These are phyloP conservation scores for Bufotes viridis DNA, from an alignment of 2,797 vertebrate species.

Conservation along the genomic window DNA sequence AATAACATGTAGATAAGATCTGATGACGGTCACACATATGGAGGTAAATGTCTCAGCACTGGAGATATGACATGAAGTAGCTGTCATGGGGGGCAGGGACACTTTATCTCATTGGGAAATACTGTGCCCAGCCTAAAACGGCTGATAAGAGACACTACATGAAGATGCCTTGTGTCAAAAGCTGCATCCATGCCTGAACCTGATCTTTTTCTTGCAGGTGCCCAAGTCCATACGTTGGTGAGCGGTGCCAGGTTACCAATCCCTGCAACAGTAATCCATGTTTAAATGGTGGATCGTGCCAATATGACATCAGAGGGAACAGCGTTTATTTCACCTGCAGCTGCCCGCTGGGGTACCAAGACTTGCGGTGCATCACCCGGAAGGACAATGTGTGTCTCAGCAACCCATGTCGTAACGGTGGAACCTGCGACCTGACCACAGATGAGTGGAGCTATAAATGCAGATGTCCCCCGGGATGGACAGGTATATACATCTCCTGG, in stretches of 20 bases:
- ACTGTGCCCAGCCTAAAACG: background rate
- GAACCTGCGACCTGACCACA: slow-evolving; percentile 86
- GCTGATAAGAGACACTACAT: background rate
- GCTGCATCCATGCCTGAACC: background rate
- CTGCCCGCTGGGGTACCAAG: slow-evolving; percentile 89
- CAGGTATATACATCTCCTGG: slow-evolving; percentile 77
- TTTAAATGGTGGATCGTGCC: slow-evolving; percentile 87
- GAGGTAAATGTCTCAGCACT: too few species aligned
- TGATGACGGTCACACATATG: too few species aligned
- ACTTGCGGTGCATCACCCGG: slow-evolving; percentile 89
- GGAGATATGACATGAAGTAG: too few species aligned
- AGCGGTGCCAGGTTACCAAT: slow-evolving; percentile 85
- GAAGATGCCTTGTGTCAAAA: too few species aligned
- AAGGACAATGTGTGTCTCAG: slow-evolving; percentile 88
- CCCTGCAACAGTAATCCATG: slow-evolving; percentile 90
- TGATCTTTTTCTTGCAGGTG: slow-evolving; percentile 69
- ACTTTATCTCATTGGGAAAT: too few species aligned
- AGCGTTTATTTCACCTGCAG: slow-evolving; percentile 80
- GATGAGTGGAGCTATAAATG: slow-evolving; percentile 83
- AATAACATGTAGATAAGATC: too few species aligned
- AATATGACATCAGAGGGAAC: slow-evolving; percentile 73
- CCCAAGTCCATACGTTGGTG: slow-evolving; percentile 79
- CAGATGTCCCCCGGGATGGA: slow-evolving; percentile 92
- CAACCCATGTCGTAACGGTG: slow-evolving; percentile 91
- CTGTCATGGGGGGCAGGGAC: too few species aligned